Evolutionary conservation across 2,113 vertebrate genomes (phyloP).

Genomic region (Tinamus guttatus): DNA sequence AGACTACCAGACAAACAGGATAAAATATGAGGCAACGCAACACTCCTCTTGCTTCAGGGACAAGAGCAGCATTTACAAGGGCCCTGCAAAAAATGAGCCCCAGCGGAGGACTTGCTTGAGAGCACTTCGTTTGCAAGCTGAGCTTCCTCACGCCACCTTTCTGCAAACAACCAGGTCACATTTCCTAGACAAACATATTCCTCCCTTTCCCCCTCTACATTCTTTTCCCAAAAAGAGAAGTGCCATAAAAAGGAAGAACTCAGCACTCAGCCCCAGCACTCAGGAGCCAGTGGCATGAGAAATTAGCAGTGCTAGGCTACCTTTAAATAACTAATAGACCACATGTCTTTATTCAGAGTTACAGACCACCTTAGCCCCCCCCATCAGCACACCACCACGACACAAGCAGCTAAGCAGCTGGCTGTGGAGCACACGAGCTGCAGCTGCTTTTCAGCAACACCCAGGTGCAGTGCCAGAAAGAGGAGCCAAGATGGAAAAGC

Average conservation of each 20-base stretch:
- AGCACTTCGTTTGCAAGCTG: not conserved
- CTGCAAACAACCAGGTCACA: not conserved
- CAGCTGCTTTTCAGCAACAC: not conserved
- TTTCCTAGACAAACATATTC: not conserved
- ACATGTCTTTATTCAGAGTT: not conserved
- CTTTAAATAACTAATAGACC: not conserved
- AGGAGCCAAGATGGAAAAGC: not conserved
- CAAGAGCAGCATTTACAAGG: conserved; percentile 24
- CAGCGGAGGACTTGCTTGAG: not conserved
- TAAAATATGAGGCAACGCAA: conserved; percentile 37
- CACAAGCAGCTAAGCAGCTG: not conserved
- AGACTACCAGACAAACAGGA: not conserved
- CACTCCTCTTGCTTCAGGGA: conserved; percentile 6
- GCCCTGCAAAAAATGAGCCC: not conserved
- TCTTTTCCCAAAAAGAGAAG: not conserved
- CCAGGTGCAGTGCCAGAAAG: not conserved
- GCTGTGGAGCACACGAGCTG: not conserved
- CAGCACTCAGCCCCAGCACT: not conserved
- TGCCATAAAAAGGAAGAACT: not conserved
- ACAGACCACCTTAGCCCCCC: not conserved
- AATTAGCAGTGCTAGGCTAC: not conserved
- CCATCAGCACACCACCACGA: not conserved
- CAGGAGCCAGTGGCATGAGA: not conserved
- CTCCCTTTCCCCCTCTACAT: not conserved
- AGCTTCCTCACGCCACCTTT: not conserved